phyloP scores from a whole-genome alignment of 2,797 vertebrate genomes.

The Pipistrellus nathusii region DNA sequence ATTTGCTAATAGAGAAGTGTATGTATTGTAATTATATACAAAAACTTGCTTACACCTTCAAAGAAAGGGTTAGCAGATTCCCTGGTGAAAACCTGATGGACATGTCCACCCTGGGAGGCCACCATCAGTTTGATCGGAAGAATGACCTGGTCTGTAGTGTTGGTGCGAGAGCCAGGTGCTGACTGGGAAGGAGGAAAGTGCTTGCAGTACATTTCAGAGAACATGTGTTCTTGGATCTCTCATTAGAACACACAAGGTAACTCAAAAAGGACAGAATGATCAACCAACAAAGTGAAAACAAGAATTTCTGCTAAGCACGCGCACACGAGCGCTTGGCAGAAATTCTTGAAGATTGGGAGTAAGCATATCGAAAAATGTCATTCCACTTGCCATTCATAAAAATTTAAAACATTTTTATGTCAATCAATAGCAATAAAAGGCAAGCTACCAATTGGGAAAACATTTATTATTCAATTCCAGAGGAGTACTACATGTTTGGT shows the following conservation, averaged over 20 bases:
- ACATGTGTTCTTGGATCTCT: not conserved
- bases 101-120: not conserved
- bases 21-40: not conserved
- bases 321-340: not conserved
- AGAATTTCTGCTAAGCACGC: too few species aligned
- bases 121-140: not conserved
- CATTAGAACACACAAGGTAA: not conserved
- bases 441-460: not conserved
- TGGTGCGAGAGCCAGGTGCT: fast-evolving
- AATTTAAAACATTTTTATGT: not conserved
- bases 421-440: not conserved
- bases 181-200: not conserved
- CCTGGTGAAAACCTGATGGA: not conserved
- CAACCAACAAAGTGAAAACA: not conserved
- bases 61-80: not conserved
- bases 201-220: not conserved
- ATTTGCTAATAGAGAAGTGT: not conserved
- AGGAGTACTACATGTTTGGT: not conserved
- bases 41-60: not conserved
- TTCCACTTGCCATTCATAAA: not conserved
- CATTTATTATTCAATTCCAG: not conserved
- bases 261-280: not conserved
- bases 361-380: not conserved
- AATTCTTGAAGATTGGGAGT: not conserved
- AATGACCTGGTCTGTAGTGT: fast-evolving